Percentiles rank a stretch among this genome's conserved stretches.
Evolutionary conservation across 2,113 vertebrate species (phyloP).

Genomic region (Leucoraja erinaceus): DNA sequence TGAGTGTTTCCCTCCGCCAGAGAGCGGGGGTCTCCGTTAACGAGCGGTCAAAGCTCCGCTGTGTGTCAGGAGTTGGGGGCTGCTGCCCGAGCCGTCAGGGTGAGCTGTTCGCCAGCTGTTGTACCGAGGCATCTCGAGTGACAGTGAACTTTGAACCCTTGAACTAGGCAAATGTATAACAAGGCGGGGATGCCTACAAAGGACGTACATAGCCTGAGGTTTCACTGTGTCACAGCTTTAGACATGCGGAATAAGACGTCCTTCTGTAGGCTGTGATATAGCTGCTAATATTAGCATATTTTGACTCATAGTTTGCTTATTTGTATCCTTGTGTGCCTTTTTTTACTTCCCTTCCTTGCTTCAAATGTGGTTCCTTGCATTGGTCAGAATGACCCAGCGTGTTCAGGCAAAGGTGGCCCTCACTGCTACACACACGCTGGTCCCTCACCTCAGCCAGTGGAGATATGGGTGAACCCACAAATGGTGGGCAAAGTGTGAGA

Average conservation of each 20-base stretch:
- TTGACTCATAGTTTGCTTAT: not conserved
- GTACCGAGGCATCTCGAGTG: not conserved
- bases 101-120: constrained; percentile 4
- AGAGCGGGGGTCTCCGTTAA: not conserved
- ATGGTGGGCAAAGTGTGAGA: not conserved
- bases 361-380: not conserved
- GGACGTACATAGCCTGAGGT: constrained; percentile 10
- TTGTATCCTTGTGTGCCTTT: not conserved
- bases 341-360: not conserved
- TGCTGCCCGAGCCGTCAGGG: not conserved
- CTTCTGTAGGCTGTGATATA: not conserved
- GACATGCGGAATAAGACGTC: constrained; percentile 1
- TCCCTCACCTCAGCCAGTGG: not conserved
- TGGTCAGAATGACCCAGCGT: too few relatives aligned
- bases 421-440: too few relatives aligned
- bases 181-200: not conserved
- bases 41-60: not conserved
- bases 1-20: not conserved
- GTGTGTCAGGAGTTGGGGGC: not conserved
- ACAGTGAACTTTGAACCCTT: not conserved
- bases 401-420: not conserved
- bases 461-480: too few relatives aligned
- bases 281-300: not conserved
- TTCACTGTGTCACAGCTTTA: constrained; percentile 15
- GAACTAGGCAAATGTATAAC: constrained; percentile 14